Percentiles rank a stretch among this genome's conserved stretches.
These are phyloP conservation scores for Pyrgus malvae DNA, from an alignment of 2,888 invertebrate species.

Conservation along the genomic window DNA sequence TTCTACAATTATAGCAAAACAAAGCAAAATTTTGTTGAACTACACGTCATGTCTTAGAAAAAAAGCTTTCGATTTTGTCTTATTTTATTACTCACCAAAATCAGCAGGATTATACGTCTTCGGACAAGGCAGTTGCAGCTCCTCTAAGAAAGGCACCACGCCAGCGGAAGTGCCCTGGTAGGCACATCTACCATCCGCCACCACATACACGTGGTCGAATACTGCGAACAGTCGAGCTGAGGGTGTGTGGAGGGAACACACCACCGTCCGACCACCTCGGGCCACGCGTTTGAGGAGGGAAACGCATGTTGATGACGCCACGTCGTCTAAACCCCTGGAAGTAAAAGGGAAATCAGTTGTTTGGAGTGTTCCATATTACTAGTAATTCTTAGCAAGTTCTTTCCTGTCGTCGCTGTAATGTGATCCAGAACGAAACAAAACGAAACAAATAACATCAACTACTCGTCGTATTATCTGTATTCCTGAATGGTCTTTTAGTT, in stretches of 20 bases:
- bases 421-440: too few relatives aligned
- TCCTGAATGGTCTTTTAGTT: too few relatives aligned
- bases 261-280: slow-evolving; percentile 92
- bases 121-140: slow-evolving; percentile 92
- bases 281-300: slow-evolving; percentile 92
- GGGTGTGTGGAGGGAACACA: slow-evolving; percentile 98
- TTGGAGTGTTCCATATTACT: too few relatives aligned
- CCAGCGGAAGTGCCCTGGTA: slow-evolving; percentile 91
- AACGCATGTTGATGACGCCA: slow-evolving; percentile 94
- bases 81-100: slow-evolving; percentile 85
- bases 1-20: too few relatives aligned
- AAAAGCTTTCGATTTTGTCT: background rate
- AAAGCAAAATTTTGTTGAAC: too few relatives aligned
- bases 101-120: slow-evolving; percentile 97
- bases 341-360: too few relatives aligned
- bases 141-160: slow-evolving; percentile 90
- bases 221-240: slow-evolving; percentile 95
- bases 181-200: slow-evolving; percentile 94
- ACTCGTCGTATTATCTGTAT: too few relatives aligned
- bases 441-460: too few relatives aligned
- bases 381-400: too few relatives aligned
- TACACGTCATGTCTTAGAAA: too few relatives aligned
- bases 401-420: too few relatives aligned
- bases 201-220: slow-evolving; percentile 95
- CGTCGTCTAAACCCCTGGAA: slow-evolving; percentile 94